A percentile compares a stretch with the other conserved stretches of the same genome.
phyloP scores from a whole-genome alignment of 2,113 vertebrate species.

The Bubo blakistoni region DNA sequence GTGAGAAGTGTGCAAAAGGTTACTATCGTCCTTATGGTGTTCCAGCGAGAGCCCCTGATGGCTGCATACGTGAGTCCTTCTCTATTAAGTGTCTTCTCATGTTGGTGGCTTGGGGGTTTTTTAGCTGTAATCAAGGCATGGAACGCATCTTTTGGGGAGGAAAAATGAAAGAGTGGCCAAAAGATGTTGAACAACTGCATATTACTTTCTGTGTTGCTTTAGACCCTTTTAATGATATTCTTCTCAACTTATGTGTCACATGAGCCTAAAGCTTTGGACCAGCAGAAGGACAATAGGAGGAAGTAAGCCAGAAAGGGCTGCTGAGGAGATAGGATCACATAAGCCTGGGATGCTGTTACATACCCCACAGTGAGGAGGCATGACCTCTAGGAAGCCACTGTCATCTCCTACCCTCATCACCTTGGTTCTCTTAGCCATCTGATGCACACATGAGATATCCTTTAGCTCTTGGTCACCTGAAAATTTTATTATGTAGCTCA shows the following conservation, averaged over 20 bases:
- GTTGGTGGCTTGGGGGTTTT: not conserved
- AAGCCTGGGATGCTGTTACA: not conserved
- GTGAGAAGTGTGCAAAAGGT: constrained; percentile 84
- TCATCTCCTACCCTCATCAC: not conserved
- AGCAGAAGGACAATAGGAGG: not conserved
- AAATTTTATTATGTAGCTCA: not conserved
- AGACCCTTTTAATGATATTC: not conserved
- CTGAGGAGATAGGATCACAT: not conserved
- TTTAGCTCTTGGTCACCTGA: not conserved
- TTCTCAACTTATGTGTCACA: not conserved
- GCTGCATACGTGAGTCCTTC: constrained; percentile 84
- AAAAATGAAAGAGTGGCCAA: not conserved
- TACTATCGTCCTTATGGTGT: constrained; percentile 82
- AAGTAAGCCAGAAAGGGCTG: not conserved
- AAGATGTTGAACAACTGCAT: not conserved
- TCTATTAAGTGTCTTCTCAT: not conserved
- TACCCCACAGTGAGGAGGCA: not conserved
- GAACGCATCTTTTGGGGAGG: not conserved
- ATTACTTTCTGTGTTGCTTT: not conserved
- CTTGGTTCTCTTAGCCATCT: not conserved
- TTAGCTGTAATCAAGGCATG: not conserved
- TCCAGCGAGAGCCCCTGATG: constrained; percentile 69
- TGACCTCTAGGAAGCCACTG: not conserved
- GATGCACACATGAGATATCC: not conserved
- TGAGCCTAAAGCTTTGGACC: not conserved